Base-by-base conservation (phyloP, 2,888 invertebrate species). In the Lasioglossum zephyrum region DNA sequence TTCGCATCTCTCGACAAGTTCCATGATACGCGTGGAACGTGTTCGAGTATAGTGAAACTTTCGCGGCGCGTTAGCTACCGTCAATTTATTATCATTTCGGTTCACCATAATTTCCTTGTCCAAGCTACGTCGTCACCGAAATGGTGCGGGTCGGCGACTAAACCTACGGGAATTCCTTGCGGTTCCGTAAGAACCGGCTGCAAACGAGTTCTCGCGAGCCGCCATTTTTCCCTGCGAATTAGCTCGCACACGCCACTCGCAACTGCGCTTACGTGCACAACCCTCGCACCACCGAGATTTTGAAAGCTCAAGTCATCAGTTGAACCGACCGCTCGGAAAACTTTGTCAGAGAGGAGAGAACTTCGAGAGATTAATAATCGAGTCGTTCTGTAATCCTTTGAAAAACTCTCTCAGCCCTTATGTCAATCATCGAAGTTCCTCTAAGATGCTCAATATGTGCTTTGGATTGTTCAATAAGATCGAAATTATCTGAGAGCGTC, bases 11-110 rank as follows among this genome's bases (percentile, higher is more conserved):
- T 1, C 44, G 9, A 22, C 13, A 5, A 8, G 11, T 36, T 36
- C 2, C 13, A 18, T n/a, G 26, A 47, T 74, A 74, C 60, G 57
- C 18, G 75, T n/a, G 18, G 13, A 22, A 26, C 44, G 31, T 53
- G 13, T 39, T 57, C 13, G 39, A 41, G 3, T 13, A 36, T 0
- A 1, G 84, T 6, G 77, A 86, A 86, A 84, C 75, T 75, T 73
- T 77, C 22, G n/a, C 4, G 26, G 1, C 16, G n/a, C 4, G 26
- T 4, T 75, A 41, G 78, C 47, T n/a, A 11, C 22, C 72, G 11
- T 39, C 16, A 70, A 76, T 79, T 73, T 63, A 80, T 80, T 73
- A 75, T 49, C 44, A 53, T 16, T 31, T 75, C 18, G 5, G 5
- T 47, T n/a, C 44, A 3, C 26, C 36, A 9, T 72, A 18, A 57